These are phyloP conservation scores for Heterotis niloticus DNA, from an alignment of 2,113 vertebrate species.

Conservation along the genomic window DNA sequence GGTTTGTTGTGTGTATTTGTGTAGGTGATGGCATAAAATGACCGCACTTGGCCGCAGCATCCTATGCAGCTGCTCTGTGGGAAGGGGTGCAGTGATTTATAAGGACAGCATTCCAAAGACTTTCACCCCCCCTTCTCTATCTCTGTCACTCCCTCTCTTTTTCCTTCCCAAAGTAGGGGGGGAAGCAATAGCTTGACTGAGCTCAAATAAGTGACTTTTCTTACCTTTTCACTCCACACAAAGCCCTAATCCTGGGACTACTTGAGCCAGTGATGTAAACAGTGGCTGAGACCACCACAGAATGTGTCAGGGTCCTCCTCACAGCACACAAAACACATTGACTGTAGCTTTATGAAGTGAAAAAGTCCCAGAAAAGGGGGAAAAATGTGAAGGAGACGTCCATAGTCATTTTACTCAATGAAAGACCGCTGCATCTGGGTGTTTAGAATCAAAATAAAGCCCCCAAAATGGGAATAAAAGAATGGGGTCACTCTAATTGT, in stretches of 20 bases:
- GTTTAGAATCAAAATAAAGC: conserved; percentile 79
- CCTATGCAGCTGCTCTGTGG: conserved; percentile 62
- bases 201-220: conserved; percentile 98
- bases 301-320: conserved; percentile 78
- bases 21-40: conserved; percentile 39
- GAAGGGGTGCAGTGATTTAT: conserved; percentile 71
- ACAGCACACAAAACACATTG: conserved; percentile 86
- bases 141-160: conserved; percentile 48
- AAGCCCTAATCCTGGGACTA: conserved; percentile 90
- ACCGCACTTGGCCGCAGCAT: conserved; percentile 29
- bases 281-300: conserved; percentile 84
- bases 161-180: conserved; percentile 67
- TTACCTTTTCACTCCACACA: conserved; percentile 90
- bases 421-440: conserved; percentile 77
- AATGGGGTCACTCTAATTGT: conserved; percentile 76
- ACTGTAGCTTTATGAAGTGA: conserved; percentile 97
- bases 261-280: conserved; percentile 92
- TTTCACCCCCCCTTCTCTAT: conserved; percentile 36
- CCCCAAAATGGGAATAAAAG: conserved; percentile 73
- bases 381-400: conserved; percentile 84
- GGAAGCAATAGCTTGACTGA: conserved; percentile 93
- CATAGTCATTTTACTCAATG: conserved; percentile 74
- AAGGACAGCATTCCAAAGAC: conserved; percentile 78
- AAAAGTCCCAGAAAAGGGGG: conserved; percentile 75
- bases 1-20: conserved; percentile 28